phyloP scores from a whole-genome alignment of 2,888 invertebrate genomes.

The Ptychoptera contaminata region DNA sequence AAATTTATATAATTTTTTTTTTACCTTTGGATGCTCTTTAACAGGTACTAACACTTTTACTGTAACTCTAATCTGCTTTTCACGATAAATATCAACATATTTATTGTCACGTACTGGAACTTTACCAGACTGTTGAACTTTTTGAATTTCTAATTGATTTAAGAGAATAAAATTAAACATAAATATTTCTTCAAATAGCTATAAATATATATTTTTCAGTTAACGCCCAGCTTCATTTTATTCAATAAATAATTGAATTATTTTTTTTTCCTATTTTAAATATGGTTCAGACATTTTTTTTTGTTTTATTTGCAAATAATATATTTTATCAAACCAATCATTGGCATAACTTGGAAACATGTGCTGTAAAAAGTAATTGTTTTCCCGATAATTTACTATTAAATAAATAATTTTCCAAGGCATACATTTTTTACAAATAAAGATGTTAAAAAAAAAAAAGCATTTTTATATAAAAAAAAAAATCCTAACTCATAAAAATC shows the following conservation, averaged over 20 bases:
- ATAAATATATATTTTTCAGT: no score
- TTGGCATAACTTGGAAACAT: no score
- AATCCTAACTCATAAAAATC: no score
- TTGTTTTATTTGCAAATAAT: neutral
- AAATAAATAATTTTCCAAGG: no score
- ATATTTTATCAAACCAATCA: no score
- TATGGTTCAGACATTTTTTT: constrained; percentile 5
- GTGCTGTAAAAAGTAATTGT: no score
- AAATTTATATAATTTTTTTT: no score
- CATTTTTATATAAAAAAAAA: no score
- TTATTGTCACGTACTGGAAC: constrained; percentile 47
- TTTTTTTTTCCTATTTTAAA: no score
- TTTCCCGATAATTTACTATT: no score
- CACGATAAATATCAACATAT: constrained; percentile 70
- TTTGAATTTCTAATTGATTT: constrained; percentile 44
- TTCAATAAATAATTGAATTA: constrained; percentile 4
- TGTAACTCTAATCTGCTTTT: constrained; percentile 75
- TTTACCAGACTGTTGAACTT: constrained; percentile 52
- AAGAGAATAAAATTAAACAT: neutral
- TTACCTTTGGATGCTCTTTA: constrained; percentile 72
- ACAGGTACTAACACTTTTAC: constrained; percentile 76
- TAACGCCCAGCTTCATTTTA: constrained; percentile 2
- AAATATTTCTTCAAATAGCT: neutral
- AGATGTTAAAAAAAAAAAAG: no score
- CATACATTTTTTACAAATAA: no score